A percentile compares a stretch with the other conserved stretches of the same genome.
Conservation (phyloP, 2,113 vertebrate genomes). For the Pandion haliaetus region DNA sequence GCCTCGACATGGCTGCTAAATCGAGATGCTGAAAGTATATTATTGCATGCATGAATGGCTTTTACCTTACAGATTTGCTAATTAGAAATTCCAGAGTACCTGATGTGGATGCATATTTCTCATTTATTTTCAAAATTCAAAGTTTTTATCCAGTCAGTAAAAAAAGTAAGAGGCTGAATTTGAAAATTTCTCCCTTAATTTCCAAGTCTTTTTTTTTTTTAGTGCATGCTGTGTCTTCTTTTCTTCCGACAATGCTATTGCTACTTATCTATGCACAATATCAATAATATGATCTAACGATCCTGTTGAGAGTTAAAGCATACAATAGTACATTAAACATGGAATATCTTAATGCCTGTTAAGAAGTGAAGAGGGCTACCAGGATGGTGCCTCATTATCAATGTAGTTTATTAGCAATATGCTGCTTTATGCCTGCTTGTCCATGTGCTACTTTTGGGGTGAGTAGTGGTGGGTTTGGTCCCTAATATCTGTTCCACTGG, state of each 20-base stretch:
- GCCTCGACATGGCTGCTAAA: conserved; percentile 53
- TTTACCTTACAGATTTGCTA: conserved; percentile 41
- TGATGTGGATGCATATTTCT: conserved; percentile 33
- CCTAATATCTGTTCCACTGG: background rate
- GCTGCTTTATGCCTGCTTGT: background rate
- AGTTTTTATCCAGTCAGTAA: background rate
- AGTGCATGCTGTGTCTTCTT: background rate
- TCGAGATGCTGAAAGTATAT: conserved; percentile 46
- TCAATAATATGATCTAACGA: background rate
- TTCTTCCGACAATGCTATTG: background rate
- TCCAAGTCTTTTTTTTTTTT: background rate
- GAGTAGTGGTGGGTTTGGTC: background rate
- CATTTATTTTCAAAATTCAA: background rate
- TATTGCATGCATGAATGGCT: conserved; percentile 56
- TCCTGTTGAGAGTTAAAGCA: background rate
- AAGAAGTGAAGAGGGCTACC: background rate
- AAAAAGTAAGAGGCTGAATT: background rate
- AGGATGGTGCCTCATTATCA: background rate
- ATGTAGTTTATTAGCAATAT: background rate
- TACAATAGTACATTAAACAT: background rate
- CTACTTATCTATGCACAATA: background rate
- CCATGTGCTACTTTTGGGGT: background rate
- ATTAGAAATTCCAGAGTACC: background rate
- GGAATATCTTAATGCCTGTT: background rate
- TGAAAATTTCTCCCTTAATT: background rate